phyloP scores from a whole-genome alignment of 2,113 vertebrate genomes.

The Cisticola juncidis region DNA sequence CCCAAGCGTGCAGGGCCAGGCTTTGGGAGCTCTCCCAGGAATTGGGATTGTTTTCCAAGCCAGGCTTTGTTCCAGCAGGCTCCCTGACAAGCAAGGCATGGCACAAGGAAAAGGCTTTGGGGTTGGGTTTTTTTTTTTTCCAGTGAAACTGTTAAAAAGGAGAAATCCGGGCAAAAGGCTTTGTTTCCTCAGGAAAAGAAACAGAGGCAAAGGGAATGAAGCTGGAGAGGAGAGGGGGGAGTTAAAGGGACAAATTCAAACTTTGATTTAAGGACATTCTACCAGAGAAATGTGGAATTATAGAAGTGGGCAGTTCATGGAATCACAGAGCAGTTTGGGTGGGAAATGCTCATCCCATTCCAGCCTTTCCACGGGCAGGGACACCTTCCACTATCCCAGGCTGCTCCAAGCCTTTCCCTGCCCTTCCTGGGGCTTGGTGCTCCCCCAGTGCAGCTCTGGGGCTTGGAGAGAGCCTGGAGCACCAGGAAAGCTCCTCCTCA shows the following conservation, averaged over 20 bases:
- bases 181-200: background rate
- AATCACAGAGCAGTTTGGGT: background rate
- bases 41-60: constrained; percentile 54
- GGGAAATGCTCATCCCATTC: background rate
- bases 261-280: background rate
- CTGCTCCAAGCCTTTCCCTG: background rate
- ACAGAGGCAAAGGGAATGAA: background rate
- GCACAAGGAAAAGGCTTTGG: background rate
- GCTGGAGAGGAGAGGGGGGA: background rate
- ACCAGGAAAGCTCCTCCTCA: background rate
- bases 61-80: constrained; percentile 32
- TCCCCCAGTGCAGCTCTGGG: background rate
- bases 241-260: background rate
- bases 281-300: background rate
- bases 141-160: constrained; percentile 34
- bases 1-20: background rate
- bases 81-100: constrained; percentile 15
- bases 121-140: background rate
- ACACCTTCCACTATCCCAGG: background rate
- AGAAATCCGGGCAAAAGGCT: constrained; percentile 46
- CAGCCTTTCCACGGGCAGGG: background rate
- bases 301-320: fast-evolving
- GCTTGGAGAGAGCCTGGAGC: background rate
- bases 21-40: background rate
- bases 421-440: background rate